A percentile compares a stretch with the other conserved stretches of the same genome.
phyloP scores from a whole-genome alignment of 37 sponge, comb jelly and placozoan species.

The Haliclona indistincta region DNA sequence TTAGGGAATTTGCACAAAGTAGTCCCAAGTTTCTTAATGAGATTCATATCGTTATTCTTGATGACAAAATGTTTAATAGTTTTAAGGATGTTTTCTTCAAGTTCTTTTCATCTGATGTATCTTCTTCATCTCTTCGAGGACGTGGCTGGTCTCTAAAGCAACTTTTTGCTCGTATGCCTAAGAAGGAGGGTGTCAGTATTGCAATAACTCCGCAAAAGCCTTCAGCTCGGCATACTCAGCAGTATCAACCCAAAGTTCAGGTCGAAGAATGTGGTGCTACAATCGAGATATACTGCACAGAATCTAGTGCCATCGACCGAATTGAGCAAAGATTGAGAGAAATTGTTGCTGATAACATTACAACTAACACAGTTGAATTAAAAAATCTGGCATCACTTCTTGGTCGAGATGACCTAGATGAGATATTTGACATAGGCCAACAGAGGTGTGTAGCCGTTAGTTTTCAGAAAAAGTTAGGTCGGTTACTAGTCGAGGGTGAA shows the following conservation, averaged over 20 bases:
- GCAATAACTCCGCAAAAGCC: no score
- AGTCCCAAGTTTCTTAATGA: constrained; percentile 9
- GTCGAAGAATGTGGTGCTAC: neutral
- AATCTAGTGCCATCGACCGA: neutral
- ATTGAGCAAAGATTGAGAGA: neutral
- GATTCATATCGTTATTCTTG: constrained; percentile 18
- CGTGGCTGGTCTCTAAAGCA: no score
- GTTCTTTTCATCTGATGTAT: constrained; percentile 6
- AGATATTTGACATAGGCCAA: neutral
- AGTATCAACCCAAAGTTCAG: no score
- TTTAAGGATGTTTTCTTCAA: constrained; percentile 19
- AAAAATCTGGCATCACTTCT: neutral
- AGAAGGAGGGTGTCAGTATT: no score
- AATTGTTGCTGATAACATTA: neutral
- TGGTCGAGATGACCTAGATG: constrained; percentile 5
- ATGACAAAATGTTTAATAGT: constrained; percentile 3
- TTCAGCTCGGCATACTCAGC: no score
- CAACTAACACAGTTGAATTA: constrained; percentile 5
- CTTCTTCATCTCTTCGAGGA: neutral
- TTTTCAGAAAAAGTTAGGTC: neutral
- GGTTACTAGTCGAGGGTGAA: constrained; percentile 31
- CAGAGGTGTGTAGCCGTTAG: constrained; percentile 14
- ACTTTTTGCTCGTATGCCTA: no score
- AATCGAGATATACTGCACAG: neutral
- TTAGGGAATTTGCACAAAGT: constrained; percentile 7